phyloP scores from a whole-genome alignment of 2,888 invertebrate species.

The Pyrrhosoma nymphula region DNA sequence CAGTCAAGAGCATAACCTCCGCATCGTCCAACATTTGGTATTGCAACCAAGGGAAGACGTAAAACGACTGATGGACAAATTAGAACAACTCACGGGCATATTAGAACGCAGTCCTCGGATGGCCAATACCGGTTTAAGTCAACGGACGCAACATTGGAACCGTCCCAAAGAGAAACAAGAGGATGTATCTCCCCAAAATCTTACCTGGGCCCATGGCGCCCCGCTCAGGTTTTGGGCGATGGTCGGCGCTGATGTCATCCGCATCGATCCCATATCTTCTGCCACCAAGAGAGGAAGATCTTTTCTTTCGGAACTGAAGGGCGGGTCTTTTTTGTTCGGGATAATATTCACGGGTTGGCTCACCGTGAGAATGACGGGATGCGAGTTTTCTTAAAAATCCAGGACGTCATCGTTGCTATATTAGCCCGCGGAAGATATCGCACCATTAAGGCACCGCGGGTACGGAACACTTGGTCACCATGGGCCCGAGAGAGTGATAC shows the following conservation, averaged over 20 bases:
- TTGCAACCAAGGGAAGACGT: too few relatives aligned
- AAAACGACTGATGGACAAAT: too few relatives aligned
- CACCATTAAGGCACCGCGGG: too few relatives aligned
- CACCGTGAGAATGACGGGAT: not conserved
- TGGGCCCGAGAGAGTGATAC: not conserved
- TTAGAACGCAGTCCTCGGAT: too few relatives aligned
- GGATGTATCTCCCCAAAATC: not conserved
- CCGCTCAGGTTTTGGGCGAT: constrained; percentile 21
- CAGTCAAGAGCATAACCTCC: too few relatives aligned
- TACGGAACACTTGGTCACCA: not conserved
- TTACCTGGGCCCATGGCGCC: constrained; percentile 50
- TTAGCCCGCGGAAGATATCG: not conserved
- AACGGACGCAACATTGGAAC: too few relatives aligned
- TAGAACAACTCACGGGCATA: too few relatives aligned
- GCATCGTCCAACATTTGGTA: too few relatives aligned
- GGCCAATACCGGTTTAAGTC: too few relatives aligned
- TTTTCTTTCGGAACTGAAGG: not conserved
- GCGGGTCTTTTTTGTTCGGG: not conserved
- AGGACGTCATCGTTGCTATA: not conserved
- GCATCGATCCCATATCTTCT: not conserved
- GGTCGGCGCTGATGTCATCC: constrained; percentile 11
- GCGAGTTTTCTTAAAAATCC: not conserved
- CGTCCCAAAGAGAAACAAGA: not conserved
- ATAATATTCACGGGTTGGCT: not conserved
- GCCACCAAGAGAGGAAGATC: not conserved